phyloP scores from a whole-genome alignment of 2,888 invertebrate species.

The Eudemis profundana region DNA sequence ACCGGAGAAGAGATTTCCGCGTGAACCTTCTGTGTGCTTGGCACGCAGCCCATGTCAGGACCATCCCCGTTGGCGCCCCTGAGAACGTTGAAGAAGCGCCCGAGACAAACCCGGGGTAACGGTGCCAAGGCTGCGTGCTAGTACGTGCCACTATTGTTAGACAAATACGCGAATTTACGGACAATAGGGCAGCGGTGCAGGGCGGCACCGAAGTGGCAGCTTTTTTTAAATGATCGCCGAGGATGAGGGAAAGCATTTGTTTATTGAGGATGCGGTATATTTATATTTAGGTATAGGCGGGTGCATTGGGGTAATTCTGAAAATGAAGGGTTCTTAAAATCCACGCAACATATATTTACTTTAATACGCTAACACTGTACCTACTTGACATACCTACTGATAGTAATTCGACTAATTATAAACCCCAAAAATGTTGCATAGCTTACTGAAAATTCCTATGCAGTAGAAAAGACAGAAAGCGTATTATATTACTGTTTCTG shows the following conservation, averaged over 20 bases:
- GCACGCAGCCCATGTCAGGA: slow-evolving; percentile 74
- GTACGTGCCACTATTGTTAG: slow-evolving; percentile 50
- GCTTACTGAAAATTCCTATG: too few relatives aligned
- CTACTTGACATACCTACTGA: too few relatives aligned
- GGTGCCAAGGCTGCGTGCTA: slow-evolving; percentile 70
- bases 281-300: not conserved
- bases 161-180: slow-evolving; percentile 53
- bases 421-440: too few relatives aligned
- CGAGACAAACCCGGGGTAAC: slow-evolving; percentile 46
- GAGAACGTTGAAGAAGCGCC: slow-evolving; percentile 7
- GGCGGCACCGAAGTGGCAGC: slow-evolving; percentile 56
- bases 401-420: too few relatives aligned
- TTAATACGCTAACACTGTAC: too few relatives aligned
- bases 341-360: too few relatives aligned
- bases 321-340: too few relatives aligned
- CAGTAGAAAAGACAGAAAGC: too few relatives aligned
- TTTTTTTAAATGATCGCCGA: slow-evolving; percentile 44
- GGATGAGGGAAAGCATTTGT: slow-evolving; percentile 41
- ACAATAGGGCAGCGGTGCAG: slow-evolving; percentile 63
- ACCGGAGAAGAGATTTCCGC: slow-evolving; percentile 57
- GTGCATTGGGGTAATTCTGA: too few relatives aligned
- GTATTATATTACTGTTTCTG: too few relatives aligned
- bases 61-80: slow-evolving; percentile 46
- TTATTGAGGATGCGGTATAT: not conserved
- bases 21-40: slow-evolving; percentile 63